Evolutionary conservation across 2,888 invertebrate species (phyloP), one percentile per base, ranked within the genome.

Genomic region (Griposia aprilina): DNA sequence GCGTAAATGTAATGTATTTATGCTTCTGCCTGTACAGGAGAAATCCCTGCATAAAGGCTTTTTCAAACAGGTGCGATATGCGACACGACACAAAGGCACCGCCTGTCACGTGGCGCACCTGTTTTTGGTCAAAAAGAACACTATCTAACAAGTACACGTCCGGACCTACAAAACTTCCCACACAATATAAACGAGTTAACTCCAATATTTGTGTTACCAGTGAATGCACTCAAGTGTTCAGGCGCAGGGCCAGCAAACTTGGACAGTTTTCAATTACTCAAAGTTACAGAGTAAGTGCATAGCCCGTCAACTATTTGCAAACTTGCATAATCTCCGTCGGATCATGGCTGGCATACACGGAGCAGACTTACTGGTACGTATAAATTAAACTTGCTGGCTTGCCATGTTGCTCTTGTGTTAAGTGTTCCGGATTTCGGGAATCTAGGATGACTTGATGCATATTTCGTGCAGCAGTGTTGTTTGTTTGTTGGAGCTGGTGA

Each of bases 221-320:
- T 75, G 79, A 84, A 82, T 84, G 87, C 87, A 87, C 88, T 89
- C 78, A 87, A 87, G 77, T 78, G 81, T 82, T 67, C 62, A 69
- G 62, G 59, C n/a, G 23, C 74, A 78, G 59, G 65, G 59, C 80
- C 26, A 67, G 76, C 67, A 3, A 88, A 89, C 89, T 94, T 93
- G 90, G 93, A 92, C 93, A 93, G 94, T 93, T 93, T 93, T 93
- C 93, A 93, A 94, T 94, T 93, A 93, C 92, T 91, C 88, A 86
- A 83, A 91, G 90, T 90, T 90, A 90, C 85, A 48, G 79, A 68
- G 74, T 89, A 89, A 92, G 88, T 90, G 90, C 91, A 88, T 82
- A 88, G 76, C 81, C 82, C 87, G 87, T 90, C 90, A 93, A 92
- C 88, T 90, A 93, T 92, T 93, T 90, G 86, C 86, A 76, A 90